Conservation (phyloP, 2,888 invertebrate species). For the Limnephilus rhombicus region DNA sequence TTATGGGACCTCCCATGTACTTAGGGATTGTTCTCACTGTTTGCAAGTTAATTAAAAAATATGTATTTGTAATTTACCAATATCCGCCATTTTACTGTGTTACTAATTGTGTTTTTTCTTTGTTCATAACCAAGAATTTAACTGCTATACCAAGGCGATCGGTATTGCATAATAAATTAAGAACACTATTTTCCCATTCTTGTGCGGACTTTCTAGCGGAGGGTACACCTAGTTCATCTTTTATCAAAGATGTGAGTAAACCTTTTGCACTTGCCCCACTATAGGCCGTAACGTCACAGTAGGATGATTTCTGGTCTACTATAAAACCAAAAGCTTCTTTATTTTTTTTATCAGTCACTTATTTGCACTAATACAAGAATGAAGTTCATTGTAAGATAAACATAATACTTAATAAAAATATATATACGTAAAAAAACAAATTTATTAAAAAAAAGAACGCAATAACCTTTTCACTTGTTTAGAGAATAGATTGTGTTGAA, state of each 20-base stretch:
- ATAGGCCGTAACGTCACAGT: not conserved
- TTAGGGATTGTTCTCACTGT: too few species aligned
- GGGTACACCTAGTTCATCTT: not conserved
- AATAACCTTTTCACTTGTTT: not conserved
- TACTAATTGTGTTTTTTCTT: too few species aligned
- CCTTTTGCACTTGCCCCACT: not conserved
- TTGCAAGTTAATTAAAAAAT: too few species aligned
- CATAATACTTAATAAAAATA: not conserved
- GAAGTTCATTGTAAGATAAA: constrained; percentile 32
- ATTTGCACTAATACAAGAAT: not conserved
- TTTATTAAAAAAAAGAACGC: not conserved
- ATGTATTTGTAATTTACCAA: too few species aligned
- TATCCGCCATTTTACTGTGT: too few species aligned
- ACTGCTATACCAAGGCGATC: not conserved
- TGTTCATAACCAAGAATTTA: not conserved
- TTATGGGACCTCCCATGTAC: too few species aligned
- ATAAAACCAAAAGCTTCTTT: not conserved
- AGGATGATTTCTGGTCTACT: not conserved
- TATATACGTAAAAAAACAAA: not conserved
- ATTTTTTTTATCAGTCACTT: constrained; percentile 19
- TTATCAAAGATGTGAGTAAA: not conserved
- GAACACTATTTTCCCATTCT: not conserved
- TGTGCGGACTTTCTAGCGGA: not conserved
- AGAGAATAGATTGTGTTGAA: not conserved
- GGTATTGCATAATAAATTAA: too few species aligned